A percentile compares a stretch with the other conserved stretches of the same genome.
Conservation (phyloP, 1,140 invertebrate genomes). For the Drosophila lini region DNA sequence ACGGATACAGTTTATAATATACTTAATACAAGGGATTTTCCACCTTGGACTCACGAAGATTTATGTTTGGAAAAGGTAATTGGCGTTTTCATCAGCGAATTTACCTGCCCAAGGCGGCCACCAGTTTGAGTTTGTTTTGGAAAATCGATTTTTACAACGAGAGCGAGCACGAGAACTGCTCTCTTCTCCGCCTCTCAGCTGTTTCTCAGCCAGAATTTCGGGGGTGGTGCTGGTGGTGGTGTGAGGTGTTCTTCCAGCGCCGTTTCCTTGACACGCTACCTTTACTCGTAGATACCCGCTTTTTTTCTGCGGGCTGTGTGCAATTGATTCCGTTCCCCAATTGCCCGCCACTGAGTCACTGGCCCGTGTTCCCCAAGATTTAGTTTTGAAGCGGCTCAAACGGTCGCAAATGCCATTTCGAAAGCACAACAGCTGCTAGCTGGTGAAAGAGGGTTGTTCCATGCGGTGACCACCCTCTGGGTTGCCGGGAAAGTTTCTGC, state of each 20-base stretch:
- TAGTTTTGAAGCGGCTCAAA: slow-evolving; percentile 6
- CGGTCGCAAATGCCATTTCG: slow-evolving; percentile 1
- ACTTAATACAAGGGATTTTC: slow-evolving; percentile 11
- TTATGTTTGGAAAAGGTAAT: slow-evolving; percentile 43
- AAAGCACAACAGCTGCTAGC: slow-evolving; percentile 20
- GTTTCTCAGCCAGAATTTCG: slow-evolving; percentile 14
- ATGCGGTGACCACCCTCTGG: slow-evolving; percentile 22
- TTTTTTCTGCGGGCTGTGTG: slow-evolving; percentile 33
- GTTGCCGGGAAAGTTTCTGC: slow-evolving; percentile 10
- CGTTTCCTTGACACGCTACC: slow-evolving; percentile 60
- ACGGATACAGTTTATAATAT: slow-evolving; percentile 2
- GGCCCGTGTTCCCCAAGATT: slow-evolving; percentile 18
- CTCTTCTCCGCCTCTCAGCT: slow-evolving; percentile 52
- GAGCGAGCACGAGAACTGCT: slow-evolving; percentile 26
- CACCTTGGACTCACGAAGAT: slow-evolving; percentile 1
- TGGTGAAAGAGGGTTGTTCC: slow-evolving; percentile 47
- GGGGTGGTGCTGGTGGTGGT: slow-evolving; percentile 7
- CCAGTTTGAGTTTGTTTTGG: slow-evolving; percentile 52
- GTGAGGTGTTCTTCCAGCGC: slow-evolving; percentile 14
- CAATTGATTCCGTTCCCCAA: slow-evolving; percentile 28
- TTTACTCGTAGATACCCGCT: slow-evolving; percentile 26
- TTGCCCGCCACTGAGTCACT: slow-evolving; percentile 24
- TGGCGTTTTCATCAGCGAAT: slow-evolving; percentile 19
- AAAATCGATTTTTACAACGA: slow-evolving; percentile 48
- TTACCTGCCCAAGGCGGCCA: slow-evolving; percentile 25